These are phyloP conservation scores for Lacerta viridis DNA, from an alignment of 2,797 vertebrate genomes.

Conservation along the genomic window DNA sequence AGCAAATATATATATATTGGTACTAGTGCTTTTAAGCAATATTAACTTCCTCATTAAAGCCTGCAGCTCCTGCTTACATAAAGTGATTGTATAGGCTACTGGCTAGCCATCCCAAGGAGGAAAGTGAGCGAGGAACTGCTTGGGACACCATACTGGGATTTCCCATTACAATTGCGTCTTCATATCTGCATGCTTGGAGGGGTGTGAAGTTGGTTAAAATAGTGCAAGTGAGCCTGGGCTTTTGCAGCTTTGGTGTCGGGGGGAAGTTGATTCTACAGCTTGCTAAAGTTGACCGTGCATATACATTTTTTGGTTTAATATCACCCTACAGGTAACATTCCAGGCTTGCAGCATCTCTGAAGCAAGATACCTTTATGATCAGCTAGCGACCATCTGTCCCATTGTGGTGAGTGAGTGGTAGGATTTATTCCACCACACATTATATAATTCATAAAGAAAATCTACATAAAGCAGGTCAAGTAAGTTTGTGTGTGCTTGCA, in stretches of 20 bases:
- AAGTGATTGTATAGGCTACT: not conserved
- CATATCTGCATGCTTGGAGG: not conserved
- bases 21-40: not conserved
- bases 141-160: not conserved
- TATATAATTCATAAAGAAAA: not conserved
- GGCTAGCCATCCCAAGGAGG: not conserved
- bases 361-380: constrained; percentile 97
- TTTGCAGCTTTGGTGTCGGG: not conserved
- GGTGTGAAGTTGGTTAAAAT: not conserved
- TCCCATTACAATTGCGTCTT: too few species aligned
- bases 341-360: constrained; percentile 98
- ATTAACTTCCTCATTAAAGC: not conserved
- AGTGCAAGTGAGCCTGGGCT: not conserved
- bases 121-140: not conserved
- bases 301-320: not conserved
- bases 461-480: not conserved
- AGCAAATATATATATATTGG: not conserved
- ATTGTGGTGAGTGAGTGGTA: constrained; percentile 95
- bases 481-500: rapidly evolving
- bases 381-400: constrained; percentile 97
- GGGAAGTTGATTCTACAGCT: not conserved
- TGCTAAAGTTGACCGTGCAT: not conserved
- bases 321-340: constrained; percentile 92
- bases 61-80: not conserved
- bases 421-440: not conserved